Conservation (phyloP, 1,140 invertebrate genomes). For the Drosophila hydei region DNA sequence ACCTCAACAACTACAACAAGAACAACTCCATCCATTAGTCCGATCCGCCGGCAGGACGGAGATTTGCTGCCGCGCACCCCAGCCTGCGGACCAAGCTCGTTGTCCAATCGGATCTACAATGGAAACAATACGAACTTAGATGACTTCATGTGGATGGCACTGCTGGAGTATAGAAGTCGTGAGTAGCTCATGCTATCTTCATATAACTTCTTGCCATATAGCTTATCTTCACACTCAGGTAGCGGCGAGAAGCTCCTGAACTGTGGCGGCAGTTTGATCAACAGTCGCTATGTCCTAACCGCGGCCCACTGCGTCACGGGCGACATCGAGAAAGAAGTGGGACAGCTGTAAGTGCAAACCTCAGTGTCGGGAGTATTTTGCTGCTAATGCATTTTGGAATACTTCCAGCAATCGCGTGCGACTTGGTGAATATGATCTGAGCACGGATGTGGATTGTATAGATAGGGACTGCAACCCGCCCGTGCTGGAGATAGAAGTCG, state of each 20-base stretch:
- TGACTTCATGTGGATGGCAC: constrained; percentile 87
- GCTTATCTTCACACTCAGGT: constrained; percentile 18
- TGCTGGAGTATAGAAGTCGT: constrained; percentile 85
- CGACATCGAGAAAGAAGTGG: constrained; percentile 65
- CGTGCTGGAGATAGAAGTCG: constrained; percentile 68
- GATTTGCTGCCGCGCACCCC: constrained; percentile 61
- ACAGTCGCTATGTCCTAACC: constrained; percentile 87
- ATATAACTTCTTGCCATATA: neutral
- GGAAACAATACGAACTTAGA: constrained; percentile 84
- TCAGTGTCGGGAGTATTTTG: neutral
- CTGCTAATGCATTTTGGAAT: too few species aligned
- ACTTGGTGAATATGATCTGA: constrained; percentile 87
- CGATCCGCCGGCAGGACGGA: constrained; percentile 14
- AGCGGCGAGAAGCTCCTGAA: constrained; percentile 81
- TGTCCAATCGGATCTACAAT: constrained; percentile 70
- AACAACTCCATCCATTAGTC: constrained; percentile 2
- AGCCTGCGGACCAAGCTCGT: constrained; percentile 60
- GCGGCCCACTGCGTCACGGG: constrained; percentile 94
- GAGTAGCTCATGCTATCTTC: constrained; percentile 15
- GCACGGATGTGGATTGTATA: constrained; percentile 85
- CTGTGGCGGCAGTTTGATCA: constrained; percentile 87
- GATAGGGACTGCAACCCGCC: constrained; percentile 70
- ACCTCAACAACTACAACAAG: constrained; percentile 5
- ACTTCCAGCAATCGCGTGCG: constrained; percentile 84
- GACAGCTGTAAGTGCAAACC: constrained; percentile 62